phyloP scores from a whole-genome alignment of 2,888 invertebrate species.

The Byasa hedistus region DNA sequence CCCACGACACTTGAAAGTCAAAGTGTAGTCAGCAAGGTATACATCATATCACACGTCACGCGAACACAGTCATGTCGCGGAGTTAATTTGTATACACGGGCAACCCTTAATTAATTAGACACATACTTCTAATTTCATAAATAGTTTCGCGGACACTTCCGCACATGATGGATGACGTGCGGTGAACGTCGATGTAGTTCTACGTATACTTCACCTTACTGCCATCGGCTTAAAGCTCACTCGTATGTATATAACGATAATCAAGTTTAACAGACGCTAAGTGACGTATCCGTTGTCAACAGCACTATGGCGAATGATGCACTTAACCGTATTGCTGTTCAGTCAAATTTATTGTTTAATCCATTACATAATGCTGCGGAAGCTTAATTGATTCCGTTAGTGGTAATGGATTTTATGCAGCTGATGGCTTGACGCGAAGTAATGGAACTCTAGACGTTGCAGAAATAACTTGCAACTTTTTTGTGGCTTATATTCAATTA shows the following conservation, averaged over 20 bases:
- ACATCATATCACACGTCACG: conserved; percentile 21
- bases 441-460: conserved; percentile 15
- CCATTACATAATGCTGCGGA: conserved; percentile 33
- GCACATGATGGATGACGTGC: conserved; percentile 56
- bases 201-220: conserved; percentile 3
- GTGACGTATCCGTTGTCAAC: conserved; percentile 25
- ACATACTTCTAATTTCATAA: conserved; percentile 50
- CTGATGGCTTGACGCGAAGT: conserved; percentile 16
- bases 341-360: conserved; percentile 54
- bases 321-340: conserved; percentile 58
- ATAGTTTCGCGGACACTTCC: conserved; percentile 54
- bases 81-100: conserved; percentile 53
- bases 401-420: conserved; percentile 35
- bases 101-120: conserved; percentile 49
- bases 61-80: conserved; percentile 40
- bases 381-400: conserved; percentile 36
- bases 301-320: conserved; percentile 51
- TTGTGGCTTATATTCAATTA: conserved; percentile 24
- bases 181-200: not conserved
- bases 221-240: conserved; percentile 5
- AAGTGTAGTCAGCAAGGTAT: conserved; percentile 4
- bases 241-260: conserved; percentile 9
- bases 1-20: conserved; percentile 8
- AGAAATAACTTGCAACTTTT: conserved; percentile 13
- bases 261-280: conserved; percentile 21